A percentile compares a stretch with the other conserved stretches of the same genome.
Evolutionary conservation across 2,888 invertebrate genomes (phyloP).

Genomic region (Aethes cnicana): DNA sequence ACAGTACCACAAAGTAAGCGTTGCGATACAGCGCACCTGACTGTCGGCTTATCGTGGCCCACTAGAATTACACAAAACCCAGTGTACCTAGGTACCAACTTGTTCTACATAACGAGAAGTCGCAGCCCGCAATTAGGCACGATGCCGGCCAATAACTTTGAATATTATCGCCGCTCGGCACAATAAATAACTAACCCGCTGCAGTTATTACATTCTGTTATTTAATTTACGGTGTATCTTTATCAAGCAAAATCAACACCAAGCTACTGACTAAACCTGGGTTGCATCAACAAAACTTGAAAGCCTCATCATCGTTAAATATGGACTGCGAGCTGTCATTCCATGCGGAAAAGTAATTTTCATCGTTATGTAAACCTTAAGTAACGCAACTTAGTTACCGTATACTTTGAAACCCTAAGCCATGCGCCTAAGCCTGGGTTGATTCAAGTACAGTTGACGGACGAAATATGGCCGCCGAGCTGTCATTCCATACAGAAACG

Average conservation of each 20-base stretch:
- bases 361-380: too few species aligned
- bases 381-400: too few species aligned
- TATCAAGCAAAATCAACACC: slow-evolving; percentile 29
- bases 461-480: too few species aligned
- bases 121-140: slow-evolving; percentile 49
- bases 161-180: slow-evolving; percentile 59
- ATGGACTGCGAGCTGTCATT: too few species aligned
- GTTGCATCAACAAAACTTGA: too few species aligned
- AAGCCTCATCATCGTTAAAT: too few species aligned
- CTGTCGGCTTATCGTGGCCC: slow-evolving; percentile 54
- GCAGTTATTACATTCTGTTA: slow-evolving; percentile 19
- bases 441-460: too few species aligned
- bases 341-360: too few species aligned
- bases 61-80: slow-evolving; percentile 51
- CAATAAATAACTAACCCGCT: slow-evolving; percentile 19
- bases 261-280: too few species aligned
- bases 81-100: slow-evolving; percentile 53
- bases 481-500: too few species aligned
- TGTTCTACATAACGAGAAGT: slow-evolving; percentile 53
- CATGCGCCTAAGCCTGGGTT: too few species aligned
- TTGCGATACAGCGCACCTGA: slow-evolving; percentile 50
- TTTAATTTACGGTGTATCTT: slow-evolving; percentile 12
- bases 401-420: too few species aligned
- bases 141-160: slow-evolving; percentile 49
- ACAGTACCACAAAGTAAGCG: slow-evolving; percentile 7